A percentile compares a stretch with the other conserved stretches of the same genome.
Conservation (phyloP, 2,113 vertebrate species). For the Macroglossus sobrinus region DNA sequence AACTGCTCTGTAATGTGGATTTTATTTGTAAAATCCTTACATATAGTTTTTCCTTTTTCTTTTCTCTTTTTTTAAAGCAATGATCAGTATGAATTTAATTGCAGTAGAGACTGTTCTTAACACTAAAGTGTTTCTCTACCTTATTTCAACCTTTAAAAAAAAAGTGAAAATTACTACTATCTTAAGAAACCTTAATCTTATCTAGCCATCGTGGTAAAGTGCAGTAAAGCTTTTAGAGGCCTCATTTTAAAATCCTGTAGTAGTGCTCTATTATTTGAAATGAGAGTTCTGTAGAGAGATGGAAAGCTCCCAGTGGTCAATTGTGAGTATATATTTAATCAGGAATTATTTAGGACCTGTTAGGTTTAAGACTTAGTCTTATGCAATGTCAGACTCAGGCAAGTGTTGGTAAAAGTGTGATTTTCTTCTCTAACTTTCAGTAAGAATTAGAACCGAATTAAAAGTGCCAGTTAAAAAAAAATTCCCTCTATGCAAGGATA, state of each 20-base stretch:
- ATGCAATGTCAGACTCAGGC: background rate
- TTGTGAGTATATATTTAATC: background rate
- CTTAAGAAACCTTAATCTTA: slow-evolving; percentile 5
- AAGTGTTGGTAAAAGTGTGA: background rate
- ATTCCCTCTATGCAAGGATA: background rate
- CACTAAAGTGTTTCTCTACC: background rate
- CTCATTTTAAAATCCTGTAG: slow-evolving; percentile 36
- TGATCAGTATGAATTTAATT: slow-evolving; percentile 3
- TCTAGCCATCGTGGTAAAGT: slow-evolving; percentile 26
- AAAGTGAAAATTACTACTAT: background rate
- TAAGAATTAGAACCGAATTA: background rate
- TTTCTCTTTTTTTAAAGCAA: background rate
- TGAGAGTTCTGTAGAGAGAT: background rate
- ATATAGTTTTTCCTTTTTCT: background rate
- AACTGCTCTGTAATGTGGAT: background rate
- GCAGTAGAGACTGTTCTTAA: background rate
- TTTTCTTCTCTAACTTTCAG: background rate
- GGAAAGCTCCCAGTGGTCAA: background rate
- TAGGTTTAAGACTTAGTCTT: background rate
- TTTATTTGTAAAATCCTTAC: background rate
- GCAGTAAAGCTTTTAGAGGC: background rate
- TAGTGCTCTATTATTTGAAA: background rate
- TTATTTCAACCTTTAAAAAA: background rate
- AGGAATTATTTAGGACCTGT: background rate
- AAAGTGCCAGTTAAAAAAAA: slow-evolving; percentile 9